Base-by-base conservation (phyloP, 2,888 invertebrate genomes). In the Malthinus seriepunctatus region DNA sequence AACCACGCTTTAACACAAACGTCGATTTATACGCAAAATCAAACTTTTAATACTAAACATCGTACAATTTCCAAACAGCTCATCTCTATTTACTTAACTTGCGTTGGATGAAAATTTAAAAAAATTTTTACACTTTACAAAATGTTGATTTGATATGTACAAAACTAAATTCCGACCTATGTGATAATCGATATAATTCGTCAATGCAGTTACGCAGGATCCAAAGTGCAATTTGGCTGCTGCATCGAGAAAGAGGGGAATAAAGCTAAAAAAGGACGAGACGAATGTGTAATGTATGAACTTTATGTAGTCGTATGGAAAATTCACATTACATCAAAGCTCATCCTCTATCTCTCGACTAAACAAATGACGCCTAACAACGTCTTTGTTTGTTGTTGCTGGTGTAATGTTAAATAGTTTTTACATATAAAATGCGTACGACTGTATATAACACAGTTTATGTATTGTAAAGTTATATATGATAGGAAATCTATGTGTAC, bases 141-240 rank as follows among this genome's bases (percentile, higher is more conserved):
- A 23, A 23, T 23, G 2, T 5, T 23, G 3, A 5, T 23, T 23
- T 12, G 46, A 7, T 48, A 6, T 35, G 60, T 55, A 56, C 63
- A 59, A 63, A 58, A 63, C 58, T 63, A 59, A 59, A 65, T 65
- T 63, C 23, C 23, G 23, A 60, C 62, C 56, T 55, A 15, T 59
- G 37, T 56, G 54, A 44, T 51, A 63, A 63, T 63, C 63, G 57
- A 65, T 62, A 63, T 59, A 62, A 67, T 66, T 66, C 65, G 65
- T 65, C 65, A 68, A 67, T 68, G 67, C 67, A 67, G 64, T 68
- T 65, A 67, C 68, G 68, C 68, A 68, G 63, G 65, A 60, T 63
- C 65, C 64, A 63, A 64, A 62, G 60, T 65, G 65, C 65, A 65
- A 50, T 63, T 56, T 55, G 32, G 58, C 60, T 63, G 65, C 65